Base-by-base conservation (phyloP, 2,113 vertebrate genomes). In the Gorsachius goisagi region DNA sequence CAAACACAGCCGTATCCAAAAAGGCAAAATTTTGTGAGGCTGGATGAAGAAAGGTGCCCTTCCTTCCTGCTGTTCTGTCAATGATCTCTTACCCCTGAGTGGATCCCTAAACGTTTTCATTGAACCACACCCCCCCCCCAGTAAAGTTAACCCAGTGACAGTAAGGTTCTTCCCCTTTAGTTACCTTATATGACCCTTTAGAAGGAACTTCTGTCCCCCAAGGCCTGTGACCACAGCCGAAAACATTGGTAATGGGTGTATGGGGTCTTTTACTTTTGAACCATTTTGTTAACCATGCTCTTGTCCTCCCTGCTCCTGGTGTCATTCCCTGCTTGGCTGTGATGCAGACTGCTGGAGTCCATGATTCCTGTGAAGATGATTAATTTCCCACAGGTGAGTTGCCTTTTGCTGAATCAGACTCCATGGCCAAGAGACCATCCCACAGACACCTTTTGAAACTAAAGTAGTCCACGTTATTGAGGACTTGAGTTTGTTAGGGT, bases 301-400 rank as follows among this genome's bases (percentile, higher is more conserved):
- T 93, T 83, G 15, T 68, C 35, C 52, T 94, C 67, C 26, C 11
- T 68, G 39, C 73, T 59, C 5, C 71, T 87, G 69, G 59, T 77
- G 78, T 73, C 89, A 15, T 91, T 60, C 66, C 88, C 21, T 78
- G 66, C 37, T 86, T 58, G 96, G 79, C 93, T 94, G 37, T 93
- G 55, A 66, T 96, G 68, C 95, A 99, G 99, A 96, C 97, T 99
- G 71, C 95, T 99, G 58, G 99, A 99, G 97, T 99, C 99, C 88
- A 98, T 99, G 98, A 98, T 99, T 96, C 99, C 99, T 10, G 95
- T 99, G 81, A 98, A 98, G 95, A 99, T 99, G 98, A 99, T 99
- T 98, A 99, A 96, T 97, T 99, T 99, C 94, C 99, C 99, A 56
- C 99, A 99, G 99, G 99, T 99, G 89, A 98, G 96, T 86, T 95